These are phyloP conservation scores for Chaitophorus viminalis DNA, from an alignment of 2,888 invertebrate species.

Conservation along the genomic window DNA sequence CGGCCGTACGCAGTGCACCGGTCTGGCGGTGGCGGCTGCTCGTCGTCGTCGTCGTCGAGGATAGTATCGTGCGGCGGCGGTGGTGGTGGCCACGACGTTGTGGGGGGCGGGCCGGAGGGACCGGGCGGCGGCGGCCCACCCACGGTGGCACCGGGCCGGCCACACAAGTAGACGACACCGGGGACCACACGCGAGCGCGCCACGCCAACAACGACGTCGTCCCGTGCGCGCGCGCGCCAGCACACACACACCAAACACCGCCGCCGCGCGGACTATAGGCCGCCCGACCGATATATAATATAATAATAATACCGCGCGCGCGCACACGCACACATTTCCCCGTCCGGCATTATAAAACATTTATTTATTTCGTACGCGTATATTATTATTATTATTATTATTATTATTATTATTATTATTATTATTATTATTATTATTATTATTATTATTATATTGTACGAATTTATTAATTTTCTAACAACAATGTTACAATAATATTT, in stretches of 20 bases:
- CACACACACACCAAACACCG: not conserved
- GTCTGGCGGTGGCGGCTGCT: not conserved
- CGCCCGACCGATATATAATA: not conserved
- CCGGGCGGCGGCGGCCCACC: constrained; percentile 48
- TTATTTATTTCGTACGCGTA: too few relatives aligned
- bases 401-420: too few relatives aligned
- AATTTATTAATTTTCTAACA: too few relatives aligned
- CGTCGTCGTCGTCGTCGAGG: constrained; percentile 6
- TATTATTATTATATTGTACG: too few relatives aligned
- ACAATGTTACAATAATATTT: too few relatives aligned
- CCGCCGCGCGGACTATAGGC: not conserved
- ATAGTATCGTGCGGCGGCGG: not conserved
- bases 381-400: too few relatives aligned
- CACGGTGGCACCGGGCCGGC: constrained; percentile 48
- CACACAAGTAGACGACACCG: constrained; percentile 61
- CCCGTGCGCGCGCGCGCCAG: constrained; percentile 4
- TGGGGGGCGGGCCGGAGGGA: constrained; percentile 6
- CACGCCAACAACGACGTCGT: constrained; percentile 2
- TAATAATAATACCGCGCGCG: too few relatives aligned
- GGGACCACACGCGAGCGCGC: constrained; percentile 42
- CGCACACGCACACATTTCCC: too few relatives aligned
- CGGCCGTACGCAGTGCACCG: not conserved
- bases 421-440: too few relatives aligned
- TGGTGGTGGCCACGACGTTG: not conserved
- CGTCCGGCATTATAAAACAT: too few relatives aligned